A percentile compares a stretch with the other conserved stretches of the same genome.
phyloP scores from a whole-genome alignment of 1,140 invertebrate species.

The Pogonomyrmex barbatus region DNA sequence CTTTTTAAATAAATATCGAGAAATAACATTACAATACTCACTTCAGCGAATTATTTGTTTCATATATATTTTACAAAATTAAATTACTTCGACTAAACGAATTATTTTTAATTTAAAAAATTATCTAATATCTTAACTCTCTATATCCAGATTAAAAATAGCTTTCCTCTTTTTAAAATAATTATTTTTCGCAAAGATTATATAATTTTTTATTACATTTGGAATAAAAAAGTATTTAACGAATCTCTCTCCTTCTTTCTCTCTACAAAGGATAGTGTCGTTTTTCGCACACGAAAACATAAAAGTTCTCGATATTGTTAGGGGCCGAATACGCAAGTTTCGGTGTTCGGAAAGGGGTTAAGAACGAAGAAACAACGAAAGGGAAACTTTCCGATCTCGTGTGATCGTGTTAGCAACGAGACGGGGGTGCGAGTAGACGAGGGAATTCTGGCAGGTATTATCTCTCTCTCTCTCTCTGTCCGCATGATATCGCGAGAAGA shows the following conservation, averaged over 20 bases:
- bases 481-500: constrained; percentile 66
- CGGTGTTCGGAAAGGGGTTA: neutral
- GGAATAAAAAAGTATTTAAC: neutral
- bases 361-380: constrained; percentile 16
- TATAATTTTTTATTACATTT: neutral
- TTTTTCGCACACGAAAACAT: neutral
- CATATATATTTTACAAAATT: neutral
- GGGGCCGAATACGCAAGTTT: neutral
- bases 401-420: neutral
- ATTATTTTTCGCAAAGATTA: neutral
- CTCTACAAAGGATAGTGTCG: neutral
- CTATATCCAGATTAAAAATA: neutral
- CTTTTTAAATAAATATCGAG: neutral
- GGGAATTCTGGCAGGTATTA: constrained; percentile 60
- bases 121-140: neutral
- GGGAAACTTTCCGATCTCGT: constrained; percentile 32
- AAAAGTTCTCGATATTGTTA: neutral
- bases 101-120: neutral
- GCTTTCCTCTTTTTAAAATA: neutral
- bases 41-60: neutral
- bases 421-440: neutral
- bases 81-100: neutral
- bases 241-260: neutral
- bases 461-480: constrained; percentile 50
- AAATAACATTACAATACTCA: neutral